Conservation (phyloP, 1,140 invertebrate genomes). For the Sycophila sp. region DNA sequence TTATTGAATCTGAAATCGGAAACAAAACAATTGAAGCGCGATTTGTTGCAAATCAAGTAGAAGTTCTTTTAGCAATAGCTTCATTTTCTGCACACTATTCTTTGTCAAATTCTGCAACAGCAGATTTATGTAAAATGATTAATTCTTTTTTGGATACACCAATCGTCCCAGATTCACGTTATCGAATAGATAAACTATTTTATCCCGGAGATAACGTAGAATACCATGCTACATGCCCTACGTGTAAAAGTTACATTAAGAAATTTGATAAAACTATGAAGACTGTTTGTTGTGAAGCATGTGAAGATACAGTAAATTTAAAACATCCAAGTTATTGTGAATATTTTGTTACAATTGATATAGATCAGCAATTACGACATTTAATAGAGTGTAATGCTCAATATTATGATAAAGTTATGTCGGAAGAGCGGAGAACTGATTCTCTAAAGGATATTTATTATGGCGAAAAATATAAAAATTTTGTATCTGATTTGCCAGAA, state of each 20-base stretch:
- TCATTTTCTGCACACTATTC: background rate
- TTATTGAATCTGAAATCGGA: too few relatives aligned
- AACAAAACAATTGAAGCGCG: background rate
- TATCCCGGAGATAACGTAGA: slow-evolving; percentile 4
- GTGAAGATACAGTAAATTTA: slow-evolving; percentile 11
- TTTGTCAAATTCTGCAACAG: background rate
- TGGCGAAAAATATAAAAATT: slow-evolving; percentile 18
- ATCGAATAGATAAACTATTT: slow-evolving; percentile 32
- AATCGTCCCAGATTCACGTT: background rate
- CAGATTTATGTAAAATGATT: slow-evolving; percentile 9
- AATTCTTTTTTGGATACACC: background rate
- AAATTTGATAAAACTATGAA: background rate
- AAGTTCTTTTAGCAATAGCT: slow-evolving; percentile 6
- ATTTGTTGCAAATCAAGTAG: background rate
- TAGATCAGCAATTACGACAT: slow-evolving; percentile 3
- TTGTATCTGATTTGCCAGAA: slow-evolving; percentile 1
- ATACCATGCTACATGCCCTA: slow-evolving; percentile 19
- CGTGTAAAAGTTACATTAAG: slow-evolving; percentile 18
- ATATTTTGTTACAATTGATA: slow-evolving; percentile 29
- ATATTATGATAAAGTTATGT: slow-evolving; percentile 23
- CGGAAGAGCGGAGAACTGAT: background rate
- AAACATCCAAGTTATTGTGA: slow-evolving; percentile 7
- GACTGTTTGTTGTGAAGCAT: background rate
- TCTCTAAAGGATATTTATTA: slow-evolving; percentile 19
- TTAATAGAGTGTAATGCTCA: slow-evolving; percentile 22